These are phyloP conservation scores for Rhopalosiphum maidis DNA, from an alignment of 1,140 invertebrate genomes.

Conservation along the genomic window DNA sequence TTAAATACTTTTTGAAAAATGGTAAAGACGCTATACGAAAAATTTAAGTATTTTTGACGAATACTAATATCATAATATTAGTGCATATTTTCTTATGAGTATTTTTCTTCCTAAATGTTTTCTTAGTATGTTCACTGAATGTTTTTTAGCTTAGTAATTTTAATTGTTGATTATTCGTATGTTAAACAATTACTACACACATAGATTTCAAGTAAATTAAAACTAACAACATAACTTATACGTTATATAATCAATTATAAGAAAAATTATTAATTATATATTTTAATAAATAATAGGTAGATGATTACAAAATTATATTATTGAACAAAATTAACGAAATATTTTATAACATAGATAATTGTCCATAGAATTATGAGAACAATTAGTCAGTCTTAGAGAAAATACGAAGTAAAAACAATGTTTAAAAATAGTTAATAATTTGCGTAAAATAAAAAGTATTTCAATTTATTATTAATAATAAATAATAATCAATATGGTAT, in stretches of 20 bases:
- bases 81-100: background rate
- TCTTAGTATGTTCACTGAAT: no score
- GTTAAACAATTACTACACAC: background rate
- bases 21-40: background rate
- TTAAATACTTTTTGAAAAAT: background rate
- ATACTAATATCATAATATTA: background rate
- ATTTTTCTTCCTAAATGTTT: background rate
- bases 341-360: background rate
- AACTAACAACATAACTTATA: background rate
- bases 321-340: background rate
- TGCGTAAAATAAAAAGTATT: background rate
- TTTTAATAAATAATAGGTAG: background rate
- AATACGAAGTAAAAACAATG: background rate
- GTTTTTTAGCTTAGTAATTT: background rate
- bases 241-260: background rate
- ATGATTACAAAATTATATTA: background rate
- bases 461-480: background rate
- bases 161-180: background rate
- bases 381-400: background rate
- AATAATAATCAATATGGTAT: background rate
- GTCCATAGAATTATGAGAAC: background rate
- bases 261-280: background rate
- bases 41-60: background rate
- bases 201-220: background rate
- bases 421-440: background rate